Evolutionary conservation across 1,140 invertebrate genomes (phyloP).

Genomic region (Drosophila sproati): DNA sequence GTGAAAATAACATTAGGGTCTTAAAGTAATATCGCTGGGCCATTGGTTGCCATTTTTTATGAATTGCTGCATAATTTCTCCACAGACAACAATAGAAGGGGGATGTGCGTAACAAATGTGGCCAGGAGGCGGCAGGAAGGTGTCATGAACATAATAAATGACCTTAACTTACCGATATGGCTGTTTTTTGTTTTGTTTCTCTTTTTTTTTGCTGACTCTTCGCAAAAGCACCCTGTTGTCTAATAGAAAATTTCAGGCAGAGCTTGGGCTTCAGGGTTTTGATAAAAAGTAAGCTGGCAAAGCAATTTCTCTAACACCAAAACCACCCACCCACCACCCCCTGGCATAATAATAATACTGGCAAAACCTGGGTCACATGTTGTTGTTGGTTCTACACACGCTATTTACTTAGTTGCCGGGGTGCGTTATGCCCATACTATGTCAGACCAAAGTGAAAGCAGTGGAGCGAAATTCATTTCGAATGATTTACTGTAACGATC

Average conservation of each 20-base stretch:
- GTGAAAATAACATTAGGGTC: constrained; percentile 58
- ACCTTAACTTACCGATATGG: constrained; percentile 73
- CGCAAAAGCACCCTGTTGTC: constrained; percentile 69
- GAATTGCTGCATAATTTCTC: constrained; percentile 77
- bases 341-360: constrained; percentile 14
- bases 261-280: constrained; percentile 12
- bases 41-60: constrained; percentile 60
- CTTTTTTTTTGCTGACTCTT: constrained; percentile 58
- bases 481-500: constrained; percentile 82
- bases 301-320: constrained; percentile 55
- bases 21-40: constrained; percentile 45
- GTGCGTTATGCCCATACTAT: constrained; percentile 3
- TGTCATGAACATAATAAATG: constrained; percentile 79
- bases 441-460: constrained; percentile 35
- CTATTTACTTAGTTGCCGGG: constrained; percentile 64
- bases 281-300: constrained; percentile 41
- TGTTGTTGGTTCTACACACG: constrained; percentile 54
- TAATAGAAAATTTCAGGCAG: constrained; percentile 65
- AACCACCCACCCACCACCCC: constrained; percentile 34
- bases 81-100: constrained; percentile 59
- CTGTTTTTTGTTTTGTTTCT: constrained; percentile 47
- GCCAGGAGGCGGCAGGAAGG: constrained; percentile 56
- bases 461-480: constrained; percentile 74
- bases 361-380: constrained; percentile 52
- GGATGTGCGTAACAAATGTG: constrained; percentile 64